phyloP scores from a whole-genome alignment of 2,113 vertebrate genomes.

The Micromys minutus region DNA sequence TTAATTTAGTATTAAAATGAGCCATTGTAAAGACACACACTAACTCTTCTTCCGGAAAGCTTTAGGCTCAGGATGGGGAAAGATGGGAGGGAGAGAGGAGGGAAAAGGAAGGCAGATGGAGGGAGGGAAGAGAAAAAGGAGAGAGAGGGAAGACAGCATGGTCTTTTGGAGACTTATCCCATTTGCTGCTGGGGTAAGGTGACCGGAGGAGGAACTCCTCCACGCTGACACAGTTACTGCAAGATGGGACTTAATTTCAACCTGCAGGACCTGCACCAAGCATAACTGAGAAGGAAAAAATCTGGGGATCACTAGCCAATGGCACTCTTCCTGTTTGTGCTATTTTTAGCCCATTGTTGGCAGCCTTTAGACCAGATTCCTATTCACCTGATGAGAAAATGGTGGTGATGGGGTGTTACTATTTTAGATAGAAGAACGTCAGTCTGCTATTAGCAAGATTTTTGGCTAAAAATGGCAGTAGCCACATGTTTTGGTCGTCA shows the following conservation, averaged over 20 bases:
- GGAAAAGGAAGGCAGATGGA: background rate
- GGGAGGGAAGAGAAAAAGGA: too few species aligned
- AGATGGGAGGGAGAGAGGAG: background rate
- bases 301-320: background rate
- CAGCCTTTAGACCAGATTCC: conserved; percentile 53
- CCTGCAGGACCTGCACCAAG: background rate
- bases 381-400: conserved; percentile 58
- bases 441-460: background rate
- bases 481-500: background rate
- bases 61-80: background rate
- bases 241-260: background rate
- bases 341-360: conserved; percentile 50
- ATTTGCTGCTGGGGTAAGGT: background rate
- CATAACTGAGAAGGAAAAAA: conserved; percentile 1
- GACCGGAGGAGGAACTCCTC: background rate
- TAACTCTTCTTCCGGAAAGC: background rate
- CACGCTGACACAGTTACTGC: background rate
- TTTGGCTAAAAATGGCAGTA: conserved; percentile 43
- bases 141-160: background rate
- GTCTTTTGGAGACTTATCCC: background rate
- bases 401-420: conserved; percentile 32
- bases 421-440: conserved; percentile 36
- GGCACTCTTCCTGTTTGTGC: background rate
- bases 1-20: conserved; percentile 32
- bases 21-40: background rate